These are phyloP conservation scores for Sminthurides aquaticus DNA, from an alignment of 2,888 invertebrate genomes.

Conservation along the genomic window DNA sequence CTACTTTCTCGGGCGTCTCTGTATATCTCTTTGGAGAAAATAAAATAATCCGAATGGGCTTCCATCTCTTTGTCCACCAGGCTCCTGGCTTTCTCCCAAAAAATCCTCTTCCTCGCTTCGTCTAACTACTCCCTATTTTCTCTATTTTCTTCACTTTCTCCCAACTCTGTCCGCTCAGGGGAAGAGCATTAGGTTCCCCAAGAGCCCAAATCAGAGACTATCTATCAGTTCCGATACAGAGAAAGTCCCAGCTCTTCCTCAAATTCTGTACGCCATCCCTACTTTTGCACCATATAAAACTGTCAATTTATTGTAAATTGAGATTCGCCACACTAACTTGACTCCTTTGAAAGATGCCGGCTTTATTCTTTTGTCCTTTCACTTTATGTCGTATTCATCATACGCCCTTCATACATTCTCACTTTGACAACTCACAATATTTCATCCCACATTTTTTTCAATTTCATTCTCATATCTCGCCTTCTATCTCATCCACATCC, in stretches of 20 bases:
- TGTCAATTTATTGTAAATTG: conserved; percentile 25
- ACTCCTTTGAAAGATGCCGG: conserved; percentile 15
- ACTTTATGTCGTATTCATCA: neutral
- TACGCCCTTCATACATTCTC: neutral
- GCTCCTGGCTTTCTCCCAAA: neutral
- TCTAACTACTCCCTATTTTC: too few relatives aligned
- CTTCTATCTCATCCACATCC: neutral
- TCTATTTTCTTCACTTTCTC: too few relatives aligned
- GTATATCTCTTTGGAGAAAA: neutral
- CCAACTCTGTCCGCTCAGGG: neutral
- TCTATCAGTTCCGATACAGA: neutral
- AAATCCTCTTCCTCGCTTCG: too few relatives aligned
- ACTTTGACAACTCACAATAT: neutral
- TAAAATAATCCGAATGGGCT: neutral
- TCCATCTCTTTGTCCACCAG: neutral
- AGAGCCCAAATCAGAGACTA: neutral
- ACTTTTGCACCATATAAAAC: conserved; percentile 16
- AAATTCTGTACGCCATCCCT: neutral
- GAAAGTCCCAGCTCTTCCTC: too few relatives aligned
- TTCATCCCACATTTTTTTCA: neutral
- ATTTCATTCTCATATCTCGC: neutral
- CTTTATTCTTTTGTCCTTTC: conserved; percentile 2
- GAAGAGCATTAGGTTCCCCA: neutral
- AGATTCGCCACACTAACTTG: conserved; percentile 16
- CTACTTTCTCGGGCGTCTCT: neutral